Conservation (phyloP, 1,140 invertebrate genomes). For the Macrobrachium nipponense region DNA sequence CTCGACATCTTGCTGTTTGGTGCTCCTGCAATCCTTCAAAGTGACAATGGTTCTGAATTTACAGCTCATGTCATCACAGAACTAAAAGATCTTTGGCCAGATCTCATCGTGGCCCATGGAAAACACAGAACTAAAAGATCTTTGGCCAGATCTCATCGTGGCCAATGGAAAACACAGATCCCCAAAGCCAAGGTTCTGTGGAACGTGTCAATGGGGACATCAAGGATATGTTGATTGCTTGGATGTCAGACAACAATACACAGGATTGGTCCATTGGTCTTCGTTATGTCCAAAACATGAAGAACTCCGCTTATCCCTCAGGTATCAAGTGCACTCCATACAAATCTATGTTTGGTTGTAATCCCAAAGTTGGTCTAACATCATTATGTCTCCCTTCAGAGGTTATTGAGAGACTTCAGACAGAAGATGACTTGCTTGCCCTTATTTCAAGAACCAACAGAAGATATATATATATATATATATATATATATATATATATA, state of each 20-base stretch:
- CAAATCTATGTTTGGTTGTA: background rate
- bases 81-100: too few species aligned
- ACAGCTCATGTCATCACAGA: too few species aligned
- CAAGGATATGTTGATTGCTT: slow-evolving; percentile 41
- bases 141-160: too few species aligned
- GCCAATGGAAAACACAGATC: background rate
- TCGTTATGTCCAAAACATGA: slow-evolving; percentile 24
- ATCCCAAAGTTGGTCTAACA: background rate
- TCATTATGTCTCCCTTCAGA: background rate
- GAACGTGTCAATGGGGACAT: slow-evolving; percentile 46
- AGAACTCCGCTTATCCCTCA: slow-evolving; percentile 26
- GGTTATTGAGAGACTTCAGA: too few species aligned
- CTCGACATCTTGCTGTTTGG: too few species aligned
- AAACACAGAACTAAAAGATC: too few species aligned
- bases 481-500: too few species aligned
- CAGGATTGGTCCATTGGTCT: slow-evolving; percentile 38
- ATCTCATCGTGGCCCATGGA: too few species aligned
- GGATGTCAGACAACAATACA: slow-evolving; percentile 34
- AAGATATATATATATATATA: background rate
- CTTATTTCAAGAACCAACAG: background rate
- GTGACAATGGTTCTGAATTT: too few species aligned
- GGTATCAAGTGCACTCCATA: slow-evolving; percentile 32
- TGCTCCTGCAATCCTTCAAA: too few species aligned
- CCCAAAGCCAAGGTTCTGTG: slow-evolving; percentile 48
- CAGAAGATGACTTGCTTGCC: too few species aligned